Conservation (phyloP, 2,888 invertebrate genomes). For the Blomia tropicalis region DNA sequence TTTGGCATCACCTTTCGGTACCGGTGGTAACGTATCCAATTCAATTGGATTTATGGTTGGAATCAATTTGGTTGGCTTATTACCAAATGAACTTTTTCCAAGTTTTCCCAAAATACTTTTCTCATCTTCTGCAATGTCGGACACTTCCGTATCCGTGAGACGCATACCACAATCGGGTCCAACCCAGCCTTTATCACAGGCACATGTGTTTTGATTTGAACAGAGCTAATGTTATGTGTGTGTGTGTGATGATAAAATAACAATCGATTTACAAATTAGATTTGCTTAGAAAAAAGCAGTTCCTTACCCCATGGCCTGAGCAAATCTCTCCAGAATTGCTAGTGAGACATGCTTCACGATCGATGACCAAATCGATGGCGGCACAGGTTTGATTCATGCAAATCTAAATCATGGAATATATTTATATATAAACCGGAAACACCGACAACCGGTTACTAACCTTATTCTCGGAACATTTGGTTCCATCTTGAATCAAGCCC, state of each 20-base stretch:
- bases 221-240: conserved; percentile 42
- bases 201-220: conserved; percentile 78
- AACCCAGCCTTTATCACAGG: conserved; percentile 71
- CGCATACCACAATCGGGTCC: conserved; percentile 70
- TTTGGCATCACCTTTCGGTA: not conserved
- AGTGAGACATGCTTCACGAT: conserved; percentile 71
- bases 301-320: conserved; percentile 86
- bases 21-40: not conserved
- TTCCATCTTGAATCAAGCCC: conserved; percentile 81
- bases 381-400: conserved; percentile 87
- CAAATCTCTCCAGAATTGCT: conserved; percentile 76
- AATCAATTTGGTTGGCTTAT: not conserved
- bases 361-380: conserved; percentile 63
- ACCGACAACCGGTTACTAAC: conserved; percentile 34
- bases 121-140: not conserved
- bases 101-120: not conserved
- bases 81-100: not conserved
- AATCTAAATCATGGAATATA: conserved; percentile 40
- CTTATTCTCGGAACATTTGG: conserved; percentile 76
- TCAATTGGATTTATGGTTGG: not conserved
- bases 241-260: not conserved
- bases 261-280: conserved; percentile 9
- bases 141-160: conserved; percentile 35
- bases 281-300: not conserved
- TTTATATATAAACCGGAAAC: conserved; percentile 9